A percentile compares a stretch with the other conserved stretches of the same genome.
Evolutionary conservation across 2,797 vertebrate genomes (phyloP).

Genomic region (Typhlichthys subterraneus): DNA sequence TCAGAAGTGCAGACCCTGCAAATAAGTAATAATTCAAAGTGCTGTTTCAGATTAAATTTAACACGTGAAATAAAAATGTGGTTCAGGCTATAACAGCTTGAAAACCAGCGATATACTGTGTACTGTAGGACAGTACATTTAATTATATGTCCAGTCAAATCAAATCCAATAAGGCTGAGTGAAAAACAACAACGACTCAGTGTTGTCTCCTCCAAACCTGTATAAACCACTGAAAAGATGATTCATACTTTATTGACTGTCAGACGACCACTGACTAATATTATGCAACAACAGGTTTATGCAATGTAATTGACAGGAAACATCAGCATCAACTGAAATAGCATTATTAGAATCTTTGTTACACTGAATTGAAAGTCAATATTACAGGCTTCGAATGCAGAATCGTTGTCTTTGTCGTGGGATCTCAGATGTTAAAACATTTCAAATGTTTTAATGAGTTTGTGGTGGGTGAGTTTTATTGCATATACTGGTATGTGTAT

Average conservation of each 20-base stretch:
- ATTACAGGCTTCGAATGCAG: conserved; percentile 8
- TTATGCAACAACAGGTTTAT: conserved; percentile 49
- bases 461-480: neutral
- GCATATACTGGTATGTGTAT: neutral
- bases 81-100: neutral
- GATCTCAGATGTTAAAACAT: conserved; percentile 5
- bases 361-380: neutral
- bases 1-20: neutral
- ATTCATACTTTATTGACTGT: conserved; percentile 63
- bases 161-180: conserved; percentile 19
- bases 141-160: conserved; percentile 16
- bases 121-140: neutral
- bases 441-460: neutral
- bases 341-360: neutral
- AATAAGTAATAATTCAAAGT: too few relatives aligned
- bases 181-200: conserved; percentile 21
- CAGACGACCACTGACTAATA: conserved; percentile 46
- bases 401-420: conserved; percentile 28
- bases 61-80: neutral
- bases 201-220: conserved; percentile 40
- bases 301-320: conserved; percentile 23
- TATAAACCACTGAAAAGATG: conserved; percentile 63
- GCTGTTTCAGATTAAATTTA: too few relatives aligned
- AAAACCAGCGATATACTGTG: neutral
- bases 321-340: conserved; percentile 14